These are phyloP conservation scores for Mnemiopsis leidyi DNA, from an alignment of 37 sponge, comb jelly and placozoan genomes.

Conservation along the genomic window DNA sequence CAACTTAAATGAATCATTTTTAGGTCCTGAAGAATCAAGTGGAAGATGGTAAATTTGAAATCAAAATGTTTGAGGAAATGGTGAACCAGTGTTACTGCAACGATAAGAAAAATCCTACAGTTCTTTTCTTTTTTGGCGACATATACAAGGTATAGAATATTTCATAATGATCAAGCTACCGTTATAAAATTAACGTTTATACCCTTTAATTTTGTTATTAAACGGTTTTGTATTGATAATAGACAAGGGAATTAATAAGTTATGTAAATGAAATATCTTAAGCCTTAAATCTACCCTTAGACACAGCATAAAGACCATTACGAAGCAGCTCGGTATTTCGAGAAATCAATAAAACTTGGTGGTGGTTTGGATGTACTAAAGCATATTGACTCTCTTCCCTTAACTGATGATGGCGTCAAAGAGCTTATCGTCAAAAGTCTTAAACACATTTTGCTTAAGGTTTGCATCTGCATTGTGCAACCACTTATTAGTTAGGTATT, in stretches of 20 bases:
- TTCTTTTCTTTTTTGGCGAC: background rate
- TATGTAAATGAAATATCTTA: background rate
- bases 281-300: background rate
- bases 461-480: too few relatives aligned
- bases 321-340: background rate
- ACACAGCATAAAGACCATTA: background rate
- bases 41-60: background rate
- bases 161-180: too few relatives aligned
- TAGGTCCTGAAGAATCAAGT: background rate
- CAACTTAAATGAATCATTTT: background rate
- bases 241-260: background rate
- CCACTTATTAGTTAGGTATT: too few relatives aligned
- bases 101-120: conserved; percentile 8
- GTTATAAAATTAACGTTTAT: too few relatives aligned
- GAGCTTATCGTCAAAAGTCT: background rate
- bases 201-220: too few relatives aligned
- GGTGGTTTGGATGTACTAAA: background rate
- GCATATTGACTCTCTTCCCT: background rate
- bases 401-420: background rate
- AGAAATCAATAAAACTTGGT: background rate
- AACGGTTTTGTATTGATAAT: too few relatives aligned
- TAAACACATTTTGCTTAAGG: background rate
- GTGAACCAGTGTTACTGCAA: background rate
- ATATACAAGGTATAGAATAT: too few relatives aligned
- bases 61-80: background rate